Conservation (phyloP, 2,113 vertebrate species). For the Chascanopsetta lugubris region DNA sequence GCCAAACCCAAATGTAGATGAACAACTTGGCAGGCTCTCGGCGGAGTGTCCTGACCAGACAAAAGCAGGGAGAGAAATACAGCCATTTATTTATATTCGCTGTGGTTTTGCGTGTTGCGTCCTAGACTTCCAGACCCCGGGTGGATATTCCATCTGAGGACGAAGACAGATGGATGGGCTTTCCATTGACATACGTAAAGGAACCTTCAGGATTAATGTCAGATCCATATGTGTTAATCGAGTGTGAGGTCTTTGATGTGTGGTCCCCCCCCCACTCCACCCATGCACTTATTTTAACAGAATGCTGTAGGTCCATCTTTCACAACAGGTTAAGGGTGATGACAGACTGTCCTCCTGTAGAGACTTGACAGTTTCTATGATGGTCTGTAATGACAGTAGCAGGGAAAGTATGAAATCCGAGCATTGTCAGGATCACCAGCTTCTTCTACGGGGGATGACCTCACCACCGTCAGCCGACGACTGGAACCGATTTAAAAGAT, state of each 20-base stretch:
- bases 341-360: constrained; percentile 36
- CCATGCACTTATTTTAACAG: neutral
- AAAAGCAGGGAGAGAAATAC: constrained; percentile 78
- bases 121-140: constrained; percentile 82
- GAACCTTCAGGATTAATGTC: constrained; percentile 73
- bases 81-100: constrained; percentile 82
- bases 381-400: constrained; percentile 54
- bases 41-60: constrained; percentile 78
- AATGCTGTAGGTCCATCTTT: constrained; percentile 44
- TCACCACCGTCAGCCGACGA: constrained; percentile 72
- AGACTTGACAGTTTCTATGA: constrained; percentile 37
- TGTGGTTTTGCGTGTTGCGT: constrained; percentile 81
- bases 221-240: constrained; percentile 77
- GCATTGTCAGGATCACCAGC: constrained; percentile 46
- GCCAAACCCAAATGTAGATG: constrained; percentile 85
- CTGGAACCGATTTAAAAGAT: constrained; percentile 79
- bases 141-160: constrained; percentile 76
- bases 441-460: constrained; percentile 65
- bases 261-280: constrained; percentile 35
- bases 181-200: constrained; percentile 73
- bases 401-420: constrained; percentile 59
- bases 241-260: constrained; percentile 65
- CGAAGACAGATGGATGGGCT: constrained; percentile 76
- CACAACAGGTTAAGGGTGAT: constrained; percentile 44
- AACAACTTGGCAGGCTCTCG: constrained; percentile 76